Percentiles rank a stretch among this genome's conserved stretches.
phyloP scores from a whole-genome alignment of 1,140 invertebrate genomes.

The Phthorimaea operculella region DNA sequence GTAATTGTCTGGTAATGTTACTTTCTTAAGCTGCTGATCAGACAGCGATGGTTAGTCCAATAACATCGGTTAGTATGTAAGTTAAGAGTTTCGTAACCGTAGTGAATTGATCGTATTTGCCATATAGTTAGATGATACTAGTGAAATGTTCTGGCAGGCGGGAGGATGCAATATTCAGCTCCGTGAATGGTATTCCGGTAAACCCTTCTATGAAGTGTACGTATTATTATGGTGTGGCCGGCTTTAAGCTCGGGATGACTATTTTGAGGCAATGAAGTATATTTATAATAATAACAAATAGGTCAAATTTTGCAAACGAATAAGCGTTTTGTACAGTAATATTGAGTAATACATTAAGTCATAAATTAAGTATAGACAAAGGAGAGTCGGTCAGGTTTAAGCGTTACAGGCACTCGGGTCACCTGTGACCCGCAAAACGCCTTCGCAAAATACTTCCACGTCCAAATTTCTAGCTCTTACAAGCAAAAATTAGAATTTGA shows the following conservation, averaged over 20 bases:
- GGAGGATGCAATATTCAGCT: slow-evolving; percentile 36
- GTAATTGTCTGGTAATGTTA: slow-evolving; percentile 54
- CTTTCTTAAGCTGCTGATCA: slow-evolving; percentile 31
- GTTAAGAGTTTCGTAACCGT: slow-evolving; percentile 53
- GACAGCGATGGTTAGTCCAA: slow-evolving; percentile 46
- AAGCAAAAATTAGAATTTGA: not conserved
- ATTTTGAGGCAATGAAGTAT: slow-evolving; percentile 35
- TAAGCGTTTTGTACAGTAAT: slow-evolving; percentile 66
- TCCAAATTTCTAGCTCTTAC: not conserved
- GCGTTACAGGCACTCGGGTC: slow-evolving; percentile 36
- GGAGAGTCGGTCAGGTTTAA: slow-evolving; percentile 29
- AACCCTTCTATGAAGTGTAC: slow-evolving; percentile 62
- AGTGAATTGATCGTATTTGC: slow-evolving; percentile 55
- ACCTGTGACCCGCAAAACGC: not conserved
- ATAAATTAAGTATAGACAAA: slow-evolving; percentile 53
- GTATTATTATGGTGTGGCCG: slow-evolving; percentile 49
- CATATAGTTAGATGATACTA: slow-evolving; percentile 62
- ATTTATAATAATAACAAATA: slow-evolving; percentile 37
- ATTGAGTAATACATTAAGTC: slow-evolving; percentile 49
- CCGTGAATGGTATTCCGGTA: slow-evolving; percentile 41
- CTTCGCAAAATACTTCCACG: not conserved
- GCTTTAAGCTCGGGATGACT: slow-evolving; percentile 45
- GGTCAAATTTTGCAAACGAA: slow-evolving; percentile 56
- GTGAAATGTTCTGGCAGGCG: slow-evolving; percentile 52
- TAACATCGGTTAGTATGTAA: slow-evolving; percentile 57